These are phyloP conservation scores for Paedocypris sp. DNA, from an alignment of 2,113 vertebrate genomes.

Conservation along the genomic window DNA sequence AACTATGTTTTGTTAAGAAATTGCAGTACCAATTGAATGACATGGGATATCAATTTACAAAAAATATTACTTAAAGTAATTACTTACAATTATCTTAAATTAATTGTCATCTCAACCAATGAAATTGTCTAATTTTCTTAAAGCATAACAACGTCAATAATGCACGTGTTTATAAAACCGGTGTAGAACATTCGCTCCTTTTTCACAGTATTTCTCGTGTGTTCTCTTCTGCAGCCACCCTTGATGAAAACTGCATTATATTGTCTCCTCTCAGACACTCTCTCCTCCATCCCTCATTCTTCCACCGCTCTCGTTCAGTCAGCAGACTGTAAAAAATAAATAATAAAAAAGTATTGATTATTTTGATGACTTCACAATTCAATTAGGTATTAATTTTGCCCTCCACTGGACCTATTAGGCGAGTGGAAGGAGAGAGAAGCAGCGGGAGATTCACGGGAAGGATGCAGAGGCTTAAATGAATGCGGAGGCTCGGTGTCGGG, in stretches of 20 bases:
- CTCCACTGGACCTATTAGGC: constrained; percentile 99
- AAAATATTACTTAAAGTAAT: too few relatives aligned
- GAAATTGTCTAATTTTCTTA: too few relatives aligned
- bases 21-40: too few relatives aligned
- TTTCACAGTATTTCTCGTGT: constrained; percentile 70
- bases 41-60: too few relatives aligned
- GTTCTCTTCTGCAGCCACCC: constrained; percentile 88
- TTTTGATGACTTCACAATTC: constrained; percentile 99
- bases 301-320: constrained; percentile 97
- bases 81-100: too few relatives aligned
- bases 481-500: constrained; percentile 73
- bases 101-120: too few relatives aligned
- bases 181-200: constrained; percentile 64
- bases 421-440: constrained; percentile 77
- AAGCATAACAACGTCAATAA: too few relatives aligned
- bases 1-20: too few relatives aligned
- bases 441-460: constrained; percentile 49
- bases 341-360: constrained; percentile 99
- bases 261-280: constrained; percentile 88
- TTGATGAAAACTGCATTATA: constrained; percentile 96
- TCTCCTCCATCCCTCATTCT: constrained; percentile 83
- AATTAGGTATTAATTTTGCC: constrained; percentile 99
- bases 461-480: constrained; percentile 61
- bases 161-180: too few relatives aligned
- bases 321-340: constrained; percentile 99